These are phyloP conservation scores for Paratilapia polleni DNA, from an alignment of 2,113 vertebrate species.

Conservation along the genomic window DNA sequence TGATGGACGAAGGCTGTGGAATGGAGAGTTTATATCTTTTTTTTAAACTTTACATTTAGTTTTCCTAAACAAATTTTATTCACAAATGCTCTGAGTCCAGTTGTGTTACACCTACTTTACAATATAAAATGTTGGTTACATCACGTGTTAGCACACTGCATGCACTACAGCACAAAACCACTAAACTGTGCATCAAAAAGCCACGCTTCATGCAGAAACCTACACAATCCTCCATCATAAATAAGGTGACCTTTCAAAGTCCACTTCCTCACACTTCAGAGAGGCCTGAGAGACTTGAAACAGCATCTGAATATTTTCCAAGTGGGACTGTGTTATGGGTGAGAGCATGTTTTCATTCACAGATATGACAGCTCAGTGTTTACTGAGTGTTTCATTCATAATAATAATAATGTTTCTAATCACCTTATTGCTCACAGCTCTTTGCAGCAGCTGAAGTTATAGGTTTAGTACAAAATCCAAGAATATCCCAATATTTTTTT, in stretches of 20 bases:
- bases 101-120: neutral
- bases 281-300: neutral
- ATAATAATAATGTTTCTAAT: neutral
- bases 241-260: constrained; percentile 33
- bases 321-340: constrained; percentile 7
- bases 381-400: neutral
- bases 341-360: neutral
- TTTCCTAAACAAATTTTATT: neutral
- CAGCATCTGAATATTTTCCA: constrained; percentile 16
- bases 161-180: neutral
- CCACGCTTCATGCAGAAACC: neutral
- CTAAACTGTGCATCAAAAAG: neutral
- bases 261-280: neutral
- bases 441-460: neutral
- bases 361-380: no score
- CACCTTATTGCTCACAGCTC: neutral
- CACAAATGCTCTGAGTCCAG: neutral
- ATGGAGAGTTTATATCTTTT: neutral
- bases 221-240: neutral
- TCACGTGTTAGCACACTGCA: neutral
- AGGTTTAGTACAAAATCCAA: no score
- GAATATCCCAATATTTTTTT: no score
- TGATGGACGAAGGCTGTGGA: neutral
- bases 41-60: neutral
- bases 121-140: neutral